phyloP scores from a whole-genome alignment of 1,140 invertebrate genomes.

The Brachionus plicatilis region DNA sequence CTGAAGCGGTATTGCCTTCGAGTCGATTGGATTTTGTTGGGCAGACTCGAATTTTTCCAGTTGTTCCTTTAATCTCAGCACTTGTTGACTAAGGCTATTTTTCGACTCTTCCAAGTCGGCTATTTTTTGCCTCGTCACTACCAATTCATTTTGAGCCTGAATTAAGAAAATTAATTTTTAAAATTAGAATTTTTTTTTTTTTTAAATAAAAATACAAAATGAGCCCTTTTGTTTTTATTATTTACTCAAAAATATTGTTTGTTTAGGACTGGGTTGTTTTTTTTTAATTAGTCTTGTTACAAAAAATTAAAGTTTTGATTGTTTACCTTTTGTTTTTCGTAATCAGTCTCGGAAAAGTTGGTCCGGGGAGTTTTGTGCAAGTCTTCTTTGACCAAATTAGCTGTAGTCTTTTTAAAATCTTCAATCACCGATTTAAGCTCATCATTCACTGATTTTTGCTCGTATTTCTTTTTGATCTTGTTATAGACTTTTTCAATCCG shows the following conservation, averaged over 20 bases:
- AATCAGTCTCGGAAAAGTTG: not conserved
- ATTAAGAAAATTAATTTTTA: not conserved
- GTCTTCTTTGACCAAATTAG: not conserved
- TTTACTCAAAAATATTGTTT: not conserved
- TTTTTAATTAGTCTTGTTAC: not conserved
- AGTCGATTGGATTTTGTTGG: not conserved
- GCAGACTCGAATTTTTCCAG: conserved; percentile 8
- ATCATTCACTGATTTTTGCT: not conserved
- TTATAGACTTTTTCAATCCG: conserved; percentile 18
- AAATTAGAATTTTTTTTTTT: not conserved
- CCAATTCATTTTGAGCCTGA: not conserved
- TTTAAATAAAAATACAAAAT: no score
- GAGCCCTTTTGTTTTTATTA: no score
- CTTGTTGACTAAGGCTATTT: not conserved
- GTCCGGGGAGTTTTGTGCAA: not conserved
- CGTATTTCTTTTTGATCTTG: not conserved
- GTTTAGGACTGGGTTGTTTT: not conserved
- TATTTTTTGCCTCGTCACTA: conserved; percentile 19
- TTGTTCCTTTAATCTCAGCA: conserved; percentile 18
- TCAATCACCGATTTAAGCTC: not conserved
- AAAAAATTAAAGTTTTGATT: not conserved
- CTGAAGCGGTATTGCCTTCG: not conserved
- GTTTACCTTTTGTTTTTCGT: conserved; percentile 29
- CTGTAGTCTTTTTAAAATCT: conserved; percentile 25
- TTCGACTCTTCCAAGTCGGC: conserved; percentile 31